These are phyloP conservation scores for Syrphus vitripennis DNA, from an alignment of 2,888 invertebrate species.

Conservation along the genomic window DNA sequence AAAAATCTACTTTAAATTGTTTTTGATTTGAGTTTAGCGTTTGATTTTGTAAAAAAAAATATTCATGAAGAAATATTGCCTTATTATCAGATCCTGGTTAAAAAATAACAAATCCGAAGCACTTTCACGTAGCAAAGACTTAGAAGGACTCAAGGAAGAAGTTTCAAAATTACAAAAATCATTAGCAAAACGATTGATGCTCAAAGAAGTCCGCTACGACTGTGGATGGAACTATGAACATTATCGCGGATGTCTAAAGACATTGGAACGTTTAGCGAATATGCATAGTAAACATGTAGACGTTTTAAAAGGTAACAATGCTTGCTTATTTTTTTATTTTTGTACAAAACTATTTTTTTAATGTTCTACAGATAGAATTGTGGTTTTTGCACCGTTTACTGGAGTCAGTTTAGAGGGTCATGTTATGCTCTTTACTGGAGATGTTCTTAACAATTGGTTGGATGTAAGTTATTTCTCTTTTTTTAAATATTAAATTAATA, in stretches of 20 bases:
- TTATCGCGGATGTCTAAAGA: constrained; percentile 93
- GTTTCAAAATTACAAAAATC: constrained; percentile 82
- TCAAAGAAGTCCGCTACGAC: constrained; percentile 87
- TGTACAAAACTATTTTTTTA: neutral
- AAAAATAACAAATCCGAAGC: constrained; percentile 87
- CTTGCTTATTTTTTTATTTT: neutral
- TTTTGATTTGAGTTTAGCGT: no score
- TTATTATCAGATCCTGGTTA: constrained; percentile 86
- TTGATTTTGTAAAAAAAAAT: no score
- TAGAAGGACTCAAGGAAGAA: constrained; percentile 87
- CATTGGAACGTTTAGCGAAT: constrained; percentile 88
- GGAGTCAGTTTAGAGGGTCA: constrained; percentile 95
- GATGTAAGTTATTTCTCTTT: constrained; percentile 85
- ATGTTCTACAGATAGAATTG: constrained; percentile 85
- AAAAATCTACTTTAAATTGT: no score
- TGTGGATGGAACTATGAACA: constrained; percentile 95
- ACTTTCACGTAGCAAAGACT: constrained; percentile 85
- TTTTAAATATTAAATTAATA: neutral
- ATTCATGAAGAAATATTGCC: neutral
- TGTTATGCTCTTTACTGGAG: constrained; percentile 94
- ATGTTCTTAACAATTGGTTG: constrained; percentile 96
- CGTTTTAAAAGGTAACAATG: constrained; percentile 83
- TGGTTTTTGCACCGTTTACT: constrained; percentile 94
- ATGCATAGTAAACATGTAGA: constrained; percentile 88
- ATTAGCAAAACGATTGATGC: constrained; percentile 80